phyloP scores from a whole-genome alignment of 2,888 invertebrate species.

The Yponomeuta cagnagella region DNA sequence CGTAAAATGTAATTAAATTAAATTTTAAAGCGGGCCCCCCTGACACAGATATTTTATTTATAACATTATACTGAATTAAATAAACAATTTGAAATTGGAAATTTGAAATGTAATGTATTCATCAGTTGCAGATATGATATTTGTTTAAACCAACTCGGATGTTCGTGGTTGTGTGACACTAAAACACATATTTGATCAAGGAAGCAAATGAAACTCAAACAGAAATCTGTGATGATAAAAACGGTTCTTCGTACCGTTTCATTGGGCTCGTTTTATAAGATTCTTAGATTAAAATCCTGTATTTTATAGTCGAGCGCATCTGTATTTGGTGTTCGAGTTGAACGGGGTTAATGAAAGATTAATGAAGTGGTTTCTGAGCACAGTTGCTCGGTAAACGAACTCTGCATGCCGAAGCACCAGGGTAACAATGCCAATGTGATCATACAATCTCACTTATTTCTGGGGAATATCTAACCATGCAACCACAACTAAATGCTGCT shows the following conservation, averaged over 20 bases:
- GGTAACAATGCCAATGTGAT: neutral
- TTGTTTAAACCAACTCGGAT: neutral
- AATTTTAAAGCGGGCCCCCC: too few relatives aligned
- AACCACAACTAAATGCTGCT: too few relatives aligned
- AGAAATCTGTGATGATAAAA: neutral
- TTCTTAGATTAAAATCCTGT: neutral
- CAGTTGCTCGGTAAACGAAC: neutral
- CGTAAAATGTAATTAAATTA: too few relatives aligned
- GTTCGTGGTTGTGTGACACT: neutral
- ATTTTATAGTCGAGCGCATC: neutral
- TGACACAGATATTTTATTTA: too few relatives aligned
- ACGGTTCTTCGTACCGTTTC: neutral
- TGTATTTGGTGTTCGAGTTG: neutral
- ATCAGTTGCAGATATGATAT: neutral
- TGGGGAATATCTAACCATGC: too few relatives aligned
- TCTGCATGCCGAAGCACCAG: neutral
- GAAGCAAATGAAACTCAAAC: neutral
- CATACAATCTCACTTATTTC: too few relatives aligned
- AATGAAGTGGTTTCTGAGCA: neutral
- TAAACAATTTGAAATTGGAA: too few relatives aligned
- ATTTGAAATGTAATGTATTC: neutral
- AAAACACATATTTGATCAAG: constrained; percentile 5
- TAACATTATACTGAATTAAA: too few relatives aligned
- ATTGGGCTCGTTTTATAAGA: neutral
- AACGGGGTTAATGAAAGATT: neutral